Base-by-base conservation (phyloP, 2,113 vertebrate genomes). In the Callocephalon fimbriatum region DNA sequence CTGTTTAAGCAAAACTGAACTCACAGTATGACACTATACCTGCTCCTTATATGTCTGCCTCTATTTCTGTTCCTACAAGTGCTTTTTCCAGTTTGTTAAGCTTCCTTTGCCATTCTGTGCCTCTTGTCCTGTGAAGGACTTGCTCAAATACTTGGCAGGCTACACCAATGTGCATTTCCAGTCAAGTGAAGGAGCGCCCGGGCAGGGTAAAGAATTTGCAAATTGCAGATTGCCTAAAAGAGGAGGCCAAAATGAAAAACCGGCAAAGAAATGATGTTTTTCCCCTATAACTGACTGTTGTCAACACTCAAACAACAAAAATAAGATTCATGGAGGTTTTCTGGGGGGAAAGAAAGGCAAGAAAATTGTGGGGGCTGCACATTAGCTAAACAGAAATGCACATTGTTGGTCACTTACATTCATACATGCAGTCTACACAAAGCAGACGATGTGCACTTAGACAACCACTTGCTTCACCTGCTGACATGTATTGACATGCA, bases 1-100 rank as follows among this genome's bases (percentile, higher is more conserved):
- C 48, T n/a, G 4, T 68, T 92, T 53, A 44, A 86, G 83, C 3
- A 85, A 54, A 71, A 50, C 14, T 23, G 35, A 65, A 48, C 12
- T 54, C 27, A 29, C 62, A 65, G 2, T 10, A 63, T 4, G 4
- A 25, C 19, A 35, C 12, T 32, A 27, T 12, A 61, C 6, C 29
- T 59, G 9, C 9, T 63, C 6, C 61, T 3, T 1, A 10, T 25
- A 78, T 1, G 2, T 26, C 23, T 4, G 1, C 3, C 9, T 8
- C 25, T 67, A 67, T 76, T 54, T 18, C 16, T 83, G 4, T 32
- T 80, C 31, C 76, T 42, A 27, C 10, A 76, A 58, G 20, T 7
- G 45, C 1, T 35, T 58, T 66, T 53, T 5, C 31, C 6, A 7
- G 4, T 71, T 90, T 81, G 20, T 37, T 59, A 63, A 65, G 12